These are phyloP conservation scores for Heterotis niloticus DNA, from an alignment of 2,113 vertebrate species.

Conservation along the genomic window DNA sequence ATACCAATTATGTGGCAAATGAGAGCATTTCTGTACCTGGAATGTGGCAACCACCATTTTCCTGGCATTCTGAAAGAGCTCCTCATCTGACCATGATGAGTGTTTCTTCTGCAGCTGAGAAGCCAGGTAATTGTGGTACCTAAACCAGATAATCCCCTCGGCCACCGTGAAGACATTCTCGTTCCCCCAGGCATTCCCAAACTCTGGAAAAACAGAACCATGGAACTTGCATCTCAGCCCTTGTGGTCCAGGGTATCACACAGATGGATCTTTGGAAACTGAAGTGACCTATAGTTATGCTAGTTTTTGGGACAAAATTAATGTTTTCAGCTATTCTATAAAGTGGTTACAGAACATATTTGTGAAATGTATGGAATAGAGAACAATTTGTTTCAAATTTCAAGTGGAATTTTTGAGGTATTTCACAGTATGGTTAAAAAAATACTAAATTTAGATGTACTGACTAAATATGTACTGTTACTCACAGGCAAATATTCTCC, in stretches of 20 bases:
- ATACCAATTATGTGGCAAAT: conserved; percentile 38
- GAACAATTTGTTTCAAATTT: no score
- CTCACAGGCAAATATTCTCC: no score
- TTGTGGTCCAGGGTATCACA: not conserved
- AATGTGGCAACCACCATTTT: conserved; percentile 81
- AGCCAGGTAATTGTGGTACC: conserved; percentile 85
- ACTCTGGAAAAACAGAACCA: conserved; percentile 58
- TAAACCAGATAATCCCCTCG: conserved; percentile 82
- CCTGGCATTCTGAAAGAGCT: conserved; percentile 82
- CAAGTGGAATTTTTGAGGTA: no score
- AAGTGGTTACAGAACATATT: no score
- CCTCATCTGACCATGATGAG: conserved; percentile 78
- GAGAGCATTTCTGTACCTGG: conserved; percentile 74
- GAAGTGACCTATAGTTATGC: not conserved
- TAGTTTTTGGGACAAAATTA: not conserved
- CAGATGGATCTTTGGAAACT: no score
- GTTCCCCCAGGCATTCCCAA: conserved; percentile 85
- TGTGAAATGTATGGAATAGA: no score
- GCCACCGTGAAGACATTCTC: conserved; percentile 84
- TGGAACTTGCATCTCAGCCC: not conserved
- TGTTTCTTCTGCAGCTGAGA: conserved; percentile 53
- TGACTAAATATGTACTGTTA: no score
- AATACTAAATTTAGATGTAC: no score
- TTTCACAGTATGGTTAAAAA: no score
- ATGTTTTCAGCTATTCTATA: no score